Evolutionary conservation across 2,797 vertebrate species (phyloP).

Genomic region (Epinephelus coioides): DNA sequence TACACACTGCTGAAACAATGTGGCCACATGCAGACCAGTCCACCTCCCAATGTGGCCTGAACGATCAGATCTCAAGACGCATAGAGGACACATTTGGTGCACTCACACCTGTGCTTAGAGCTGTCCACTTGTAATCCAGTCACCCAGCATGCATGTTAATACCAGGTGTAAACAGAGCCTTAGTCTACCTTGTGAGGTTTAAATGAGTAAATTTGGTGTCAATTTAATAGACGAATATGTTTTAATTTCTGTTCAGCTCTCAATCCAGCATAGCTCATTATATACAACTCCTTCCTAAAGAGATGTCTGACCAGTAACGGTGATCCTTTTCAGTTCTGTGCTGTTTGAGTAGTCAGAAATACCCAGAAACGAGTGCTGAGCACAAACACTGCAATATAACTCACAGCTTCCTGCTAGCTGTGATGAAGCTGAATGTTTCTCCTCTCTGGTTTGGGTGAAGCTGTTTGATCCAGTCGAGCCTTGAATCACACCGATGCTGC

Average conservation of each 20-base stretch:
- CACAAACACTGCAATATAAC: slow-evolving; percentile 23
- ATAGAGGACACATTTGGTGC: too few relatives aligned
- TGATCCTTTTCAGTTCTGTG: not conserved
- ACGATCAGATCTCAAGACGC: too few relatives aligned
- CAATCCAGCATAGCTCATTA: slow-evolving; percentile 16
- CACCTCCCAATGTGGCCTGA: too few relatives aligned
- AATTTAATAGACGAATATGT: slow-evolving; percentile 27
- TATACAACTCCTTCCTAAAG: slow-evolving; percentile 22
- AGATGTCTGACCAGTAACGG: slow-evolving; percentile 11
- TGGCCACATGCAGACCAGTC: too few relatives aligned
- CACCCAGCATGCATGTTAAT: too few relatives aligned
- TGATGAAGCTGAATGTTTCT: slow-evolving; percentile 41
- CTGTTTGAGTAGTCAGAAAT: slow-evolving; percentile 17
- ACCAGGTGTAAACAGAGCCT: too few relatives aligned
- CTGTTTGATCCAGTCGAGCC: slow-evolving; percentile 36
- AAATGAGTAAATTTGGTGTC: slow-evolving; percentile 35
- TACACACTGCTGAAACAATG: too few relatives aligned
- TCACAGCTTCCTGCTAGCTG: slow-evolving; percentile 44
- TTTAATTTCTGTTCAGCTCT: slow-evolving; percentile 22
- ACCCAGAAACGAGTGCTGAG: slow-evolving; percentile 11
- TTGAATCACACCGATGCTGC: slow-evolving; percentile 31
- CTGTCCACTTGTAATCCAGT: too few relatives aligned
- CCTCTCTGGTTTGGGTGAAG: slow-evolving; percentile 34
- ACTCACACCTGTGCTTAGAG: too few relatives aligned
- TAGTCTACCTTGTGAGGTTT: slow-evolving; percentile 26